Conservation (phyloP, 2,888 invertebrate species). For the Venustoraphidia nigricollis region DNA sequence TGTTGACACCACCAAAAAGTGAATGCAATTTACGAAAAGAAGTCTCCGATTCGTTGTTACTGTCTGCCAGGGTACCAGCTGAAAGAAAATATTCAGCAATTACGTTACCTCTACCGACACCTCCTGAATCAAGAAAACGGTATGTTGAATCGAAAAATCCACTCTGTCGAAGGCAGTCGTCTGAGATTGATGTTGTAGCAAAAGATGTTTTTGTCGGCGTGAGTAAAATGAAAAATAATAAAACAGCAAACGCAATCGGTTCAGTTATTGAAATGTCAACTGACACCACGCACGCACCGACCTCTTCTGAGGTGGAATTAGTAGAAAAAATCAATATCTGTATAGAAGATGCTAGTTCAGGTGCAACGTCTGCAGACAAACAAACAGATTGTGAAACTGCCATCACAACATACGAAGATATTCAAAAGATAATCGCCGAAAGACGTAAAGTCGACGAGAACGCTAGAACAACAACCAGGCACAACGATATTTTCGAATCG, state of each 20-base stretch:
- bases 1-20: background rate
- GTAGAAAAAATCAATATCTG: background rate
- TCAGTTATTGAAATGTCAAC: background rate
- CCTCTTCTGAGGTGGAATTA: background rate
- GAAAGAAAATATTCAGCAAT: no score
- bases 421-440: constrained; percentile 44
- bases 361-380: constrained; percentile 10
- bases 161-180: no score
- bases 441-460: constrained; percentile 38
- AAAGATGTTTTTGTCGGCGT: no score
- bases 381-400: constrained; percentile 15
- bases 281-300: background rate
- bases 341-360: background rate
- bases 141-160: no score
- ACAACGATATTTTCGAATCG: constrained; percentile 25
- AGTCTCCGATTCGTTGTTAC: constrained; percentile 7
- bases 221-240: background rate
- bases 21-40: constrained; percentile 3
- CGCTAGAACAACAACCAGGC: constrained; percentile 20
- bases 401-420: constrained; percentile 32
- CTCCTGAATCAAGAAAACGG: no score
- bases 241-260: background rate
- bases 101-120: no score
- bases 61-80: background rate
- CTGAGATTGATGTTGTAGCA: no score